Conservation (phyloP, 2,797 vertebrate species). For the Salmo trutta region DNA sequence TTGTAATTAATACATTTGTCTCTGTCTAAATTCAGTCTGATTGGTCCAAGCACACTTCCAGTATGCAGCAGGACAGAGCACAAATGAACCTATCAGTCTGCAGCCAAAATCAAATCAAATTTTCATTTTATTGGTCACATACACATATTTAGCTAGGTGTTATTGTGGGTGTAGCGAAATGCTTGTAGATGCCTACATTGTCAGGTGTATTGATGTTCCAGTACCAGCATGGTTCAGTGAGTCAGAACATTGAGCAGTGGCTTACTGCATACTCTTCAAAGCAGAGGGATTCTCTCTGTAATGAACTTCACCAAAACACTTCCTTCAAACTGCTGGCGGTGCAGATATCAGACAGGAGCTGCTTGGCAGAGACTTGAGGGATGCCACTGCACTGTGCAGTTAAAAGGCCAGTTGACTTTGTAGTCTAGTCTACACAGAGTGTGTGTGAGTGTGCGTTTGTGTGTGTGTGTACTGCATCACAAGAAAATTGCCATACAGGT, state of each 20-base stretch:
- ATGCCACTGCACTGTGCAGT: background rate
- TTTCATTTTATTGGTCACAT: no score
- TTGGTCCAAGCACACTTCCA: background rate
- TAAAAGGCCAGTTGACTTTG: background rate
- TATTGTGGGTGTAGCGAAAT: no score
- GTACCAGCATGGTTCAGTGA: background rate
- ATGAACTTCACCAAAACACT: background rate
- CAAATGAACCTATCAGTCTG: background rate
- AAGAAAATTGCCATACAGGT: background rate
- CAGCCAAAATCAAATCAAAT: background rate
- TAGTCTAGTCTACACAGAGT: background rate
- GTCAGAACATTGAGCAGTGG: background rate
- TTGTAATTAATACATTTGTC: background rate
- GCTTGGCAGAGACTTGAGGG: background rate
- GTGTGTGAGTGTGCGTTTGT: no score
- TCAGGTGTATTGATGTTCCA: background rate
- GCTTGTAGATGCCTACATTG: background rate
- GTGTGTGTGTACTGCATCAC: background rate
- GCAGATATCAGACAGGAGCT: background rate
- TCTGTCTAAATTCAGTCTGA: background rate
- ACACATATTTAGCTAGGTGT: no score
- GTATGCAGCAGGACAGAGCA: background rate
- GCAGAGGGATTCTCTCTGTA: background rate
- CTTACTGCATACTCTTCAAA: background rate
- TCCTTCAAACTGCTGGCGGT: background rate